These are phyloP conservation scores for Symphodus melops DNA, from an alignment of 2,113 vertebrate species.

Conservation along the genomic window DNA sequence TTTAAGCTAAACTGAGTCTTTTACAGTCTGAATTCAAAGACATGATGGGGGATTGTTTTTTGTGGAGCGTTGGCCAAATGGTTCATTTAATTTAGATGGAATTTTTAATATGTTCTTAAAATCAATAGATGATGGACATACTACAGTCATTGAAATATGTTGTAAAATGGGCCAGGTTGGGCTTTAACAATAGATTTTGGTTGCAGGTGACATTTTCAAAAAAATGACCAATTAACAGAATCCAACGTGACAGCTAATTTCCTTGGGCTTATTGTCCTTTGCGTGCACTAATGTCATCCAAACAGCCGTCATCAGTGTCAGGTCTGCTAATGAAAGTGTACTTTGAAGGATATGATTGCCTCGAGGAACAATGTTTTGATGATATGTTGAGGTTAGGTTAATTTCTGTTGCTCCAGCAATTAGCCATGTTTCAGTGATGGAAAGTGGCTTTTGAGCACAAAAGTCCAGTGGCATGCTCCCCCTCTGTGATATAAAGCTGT, in stretches of 20 bases:
- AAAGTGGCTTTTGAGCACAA: constrained; percentile 23
- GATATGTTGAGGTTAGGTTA: constrained; percentile 30
- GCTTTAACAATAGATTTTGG: constrained; percentile 38
- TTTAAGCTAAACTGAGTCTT: too few species aligned
- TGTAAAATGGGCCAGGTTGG: constrained; percentile 34
- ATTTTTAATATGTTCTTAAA: not conserved
- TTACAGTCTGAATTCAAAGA: too few species aligned
- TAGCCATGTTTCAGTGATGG: constrained; percentile 48
- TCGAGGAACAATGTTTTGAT: constrained; percentile 61
- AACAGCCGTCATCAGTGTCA: constrained; percentile 52
- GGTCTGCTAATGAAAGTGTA: constrained; percentile 57
- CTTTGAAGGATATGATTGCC: constrained; percentile 46
- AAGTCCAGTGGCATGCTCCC: constrained; percentile 30
- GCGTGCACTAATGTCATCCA: constrained; percentile 39
- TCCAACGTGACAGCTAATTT: constrained; percentile 46
- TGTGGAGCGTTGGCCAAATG: too few species aligned
- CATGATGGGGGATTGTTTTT: too few species aligned
- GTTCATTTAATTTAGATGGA: too few species aligned
- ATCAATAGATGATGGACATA: not conserved
- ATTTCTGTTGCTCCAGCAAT: constrained; percentile 48
- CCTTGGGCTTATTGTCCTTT: constrained; percentile 27
- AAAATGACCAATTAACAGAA: constrained; percentile 57
- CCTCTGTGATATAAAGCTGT: constrained; percentile 53
- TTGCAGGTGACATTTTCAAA: constrained; percentile 35
- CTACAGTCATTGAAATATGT: not conserved